Conservation (phyloP, 1,140 invertebrate species). For the Heliconius congener region DNA sequence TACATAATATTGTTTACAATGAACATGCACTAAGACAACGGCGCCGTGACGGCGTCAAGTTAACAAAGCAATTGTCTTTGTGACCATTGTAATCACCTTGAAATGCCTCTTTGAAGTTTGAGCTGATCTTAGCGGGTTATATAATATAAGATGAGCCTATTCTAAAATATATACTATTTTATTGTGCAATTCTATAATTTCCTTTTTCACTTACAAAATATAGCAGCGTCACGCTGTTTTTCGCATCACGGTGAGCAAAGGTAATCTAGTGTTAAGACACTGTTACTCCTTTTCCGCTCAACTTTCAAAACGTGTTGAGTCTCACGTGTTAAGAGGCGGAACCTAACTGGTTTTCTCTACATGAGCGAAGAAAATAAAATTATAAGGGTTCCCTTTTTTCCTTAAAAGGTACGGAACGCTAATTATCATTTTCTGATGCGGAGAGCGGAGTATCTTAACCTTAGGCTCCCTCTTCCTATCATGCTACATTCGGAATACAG, state of each 20-base stretch:
- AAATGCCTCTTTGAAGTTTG: constrained; percentile 1
- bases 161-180: background rate
- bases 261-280: background rate
- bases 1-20: background rate
- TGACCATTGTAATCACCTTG: background rate
- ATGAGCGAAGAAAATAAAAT: no score
- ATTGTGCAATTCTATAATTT: background rate
- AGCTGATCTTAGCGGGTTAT: background rate
- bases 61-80: constrained; percentile 10
- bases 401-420: no score
- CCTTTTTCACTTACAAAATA: background rate
- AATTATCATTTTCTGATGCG: no score
- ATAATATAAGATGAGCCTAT: background rate
- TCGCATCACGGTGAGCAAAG: background rate
- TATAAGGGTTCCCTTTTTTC: no score
- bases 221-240: background rate
- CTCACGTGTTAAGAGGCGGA: no score
- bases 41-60: background rate
- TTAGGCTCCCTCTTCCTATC: no score
- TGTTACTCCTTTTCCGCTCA: background rate
- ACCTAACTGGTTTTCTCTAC: no score
- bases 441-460: no score
- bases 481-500: no score
- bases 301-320: no score
- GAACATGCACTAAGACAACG: background rate